Evolutionary conservation across 2,113 vertebrate genomes (phyloP), one percentile per base, ranked within the genome.

Genomic region (Melanostigma gelatinosum): DNA sequence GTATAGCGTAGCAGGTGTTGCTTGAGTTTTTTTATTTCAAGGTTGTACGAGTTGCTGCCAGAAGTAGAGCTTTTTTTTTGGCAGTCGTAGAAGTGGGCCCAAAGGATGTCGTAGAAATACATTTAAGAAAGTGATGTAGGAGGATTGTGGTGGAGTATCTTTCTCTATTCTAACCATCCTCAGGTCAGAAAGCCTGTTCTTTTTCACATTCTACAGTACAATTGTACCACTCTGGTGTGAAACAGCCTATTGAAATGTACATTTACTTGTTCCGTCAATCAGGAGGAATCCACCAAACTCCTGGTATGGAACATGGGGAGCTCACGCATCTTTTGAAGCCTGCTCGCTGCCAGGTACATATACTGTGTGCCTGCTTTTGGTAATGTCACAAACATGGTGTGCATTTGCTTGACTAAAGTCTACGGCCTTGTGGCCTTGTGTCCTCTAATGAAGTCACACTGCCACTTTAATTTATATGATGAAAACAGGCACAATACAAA

Each of bases 1-100:
- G 52, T 77, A 11, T 24, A 66, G 57, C 20, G 22, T 34, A 75
- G 57, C 22, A 40, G 52, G 64, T 60, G 69, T 80, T 81, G 61
- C 62, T 48, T 64, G 38, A 52, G 11, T 87, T 84, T 79, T 38
- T 64, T 24, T 38, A 20, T 54, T 72, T 77, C 64, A 84, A 55
- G 65, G 78, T 74, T 67, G 54, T 27, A 58, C 0, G 3, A 34
- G 11, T 61, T 36, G 36, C 58, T 75, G 77, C 62, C 57, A 86
- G 82, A 42, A 72, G 9, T 29, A 18, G 24, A 48, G 50, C 3
- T 32, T 38, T 66, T 66, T 74, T 46, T 69, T 29, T 70, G 52
- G 36, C 67, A 40, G 58, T 18, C 57, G 55, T 27, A 42, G 75
- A 58, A 60, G 34, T 6, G 29, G n/a, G 16, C 16, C 71, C 8